Evolutionary conservation across 2,888 invertebrate species (phyloP).

Genomic region (Drosophila paracracens): DNA sequence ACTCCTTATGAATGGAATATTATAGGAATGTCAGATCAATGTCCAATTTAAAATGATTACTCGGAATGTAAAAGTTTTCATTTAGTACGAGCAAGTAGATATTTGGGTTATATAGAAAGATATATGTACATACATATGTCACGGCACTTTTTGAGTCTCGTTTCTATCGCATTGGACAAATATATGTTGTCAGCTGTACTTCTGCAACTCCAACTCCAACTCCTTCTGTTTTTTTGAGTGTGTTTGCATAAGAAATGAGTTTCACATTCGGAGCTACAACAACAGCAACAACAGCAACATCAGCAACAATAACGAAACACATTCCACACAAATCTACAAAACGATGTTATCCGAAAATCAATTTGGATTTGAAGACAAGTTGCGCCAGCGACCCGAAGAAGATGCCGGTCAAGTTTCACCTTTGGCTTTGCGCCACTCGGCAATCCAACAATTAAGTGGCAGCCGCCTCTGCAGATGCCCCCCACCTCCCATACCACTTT

Average conservation of each 20-base stretch:
- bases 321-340: constrained; percentile 5
- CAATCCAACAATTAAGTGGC: constrained; percentile 28
- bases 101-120: neutral
- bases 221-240: neutral
- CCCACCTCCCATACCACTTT: neutral
- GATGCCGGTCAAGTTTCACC: constrained; percentile 38
- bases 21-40: neutral
- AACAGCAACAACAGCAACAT: neutral
- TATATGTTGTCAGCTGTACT: neutral
- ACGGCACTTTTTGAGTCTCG: neutral
- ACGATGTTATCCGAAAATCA: constrained; percentile 35
- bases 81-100: neutral
- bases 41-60: neutral
- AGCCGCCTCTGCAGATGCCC: constrained; percentile 7
- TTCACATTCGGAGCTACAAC: constrained; percentile 27
- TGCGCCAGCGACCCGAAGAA: constrained; percentile 9
- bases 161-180: neutral
- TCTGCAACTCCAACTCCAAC: neutral
- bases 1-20: neutral
- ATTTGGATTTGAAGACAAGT: constrained; percentile 25
- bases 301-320: neutral
- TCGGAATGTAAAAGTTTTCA: neutral
- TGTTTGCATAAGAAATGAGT: constrained; percentile 33
- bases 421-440: constrained; percentile 22
- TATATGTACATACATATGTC: neutral